These are phyloP conservation scores for Trichonephila clavata DNA, from an alignment of 1,140 invertebrate species.

Conservation along the genomic window DNA sequence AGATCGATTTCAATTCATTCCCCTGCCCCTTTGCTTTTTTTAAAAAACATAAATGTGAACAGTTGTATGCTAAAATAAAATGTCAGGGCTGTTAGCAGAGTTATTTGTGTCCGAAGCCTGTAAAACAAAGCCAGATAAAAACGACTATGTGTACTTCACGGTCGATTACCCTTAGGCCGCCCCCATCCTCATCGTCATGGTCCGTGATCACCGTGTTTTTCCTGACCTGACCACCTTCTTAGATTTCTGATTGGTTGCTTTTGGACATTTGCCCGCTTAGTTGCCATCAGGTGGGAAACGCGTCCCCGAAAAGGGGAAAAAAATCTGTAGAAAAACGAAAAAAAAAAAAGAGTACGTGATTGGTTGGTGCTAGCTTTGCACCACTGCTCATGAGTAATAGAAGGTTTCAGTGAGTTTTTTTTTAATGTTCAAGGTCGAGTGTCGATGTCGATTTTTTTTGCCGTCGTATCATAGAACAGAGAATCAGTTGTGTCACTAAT, in stretches of 20 bases:
- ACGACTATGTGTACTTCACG: slow-evolving; percentile 53
- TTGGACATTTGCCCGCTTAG: slow-evolving; percentile 66
- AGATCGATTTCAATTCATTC: background rate
- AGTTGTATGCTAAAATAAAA: background rate
- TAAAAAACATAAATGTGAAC: background rate
- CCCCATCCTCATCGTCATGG: slow-evolving; percentile 52
- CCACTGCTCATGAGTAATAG: slow-evolving; percentile 64
- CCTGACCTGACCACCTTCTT: slow-evolving; percentile 69
- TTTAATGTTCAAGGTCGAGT: slow-evolving; percentile 60
- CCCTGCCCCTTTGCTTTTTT: no score
- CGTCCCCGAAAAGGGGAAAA: slow-evolving; percentile 7
- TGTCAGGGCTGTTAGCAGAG: background rate
- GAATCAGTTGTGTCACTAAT: slow-evolving; percentile 52
- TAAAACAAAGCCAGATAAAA: slow-evolving; percentile 18
- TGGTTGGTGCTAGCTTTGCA: slow-evolving; percentile 59
- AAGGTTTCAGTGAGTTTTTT: slow-evolving; percentile 7
- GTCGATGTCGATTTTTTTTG: slow-evolving; percentile 15
- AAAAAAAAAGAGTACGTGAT: slow-evolving; percentile 53
- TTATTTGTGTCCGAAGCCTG: slow-evolving; percentile 4
- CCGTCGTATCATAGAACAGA: background rate
- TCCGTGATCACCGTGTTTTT: slow-evolving; percentile 57
- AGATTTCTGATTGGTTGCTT: slow-evolving; percentile 61
- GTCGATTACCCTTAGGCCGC: slow-evolving; percentile 55
- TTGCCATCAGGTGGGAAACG: slow-evolving; percentile 65
- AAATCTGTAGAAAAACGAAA: background rate